Base-by-base conservation (phyloP, 2,888 invertebrate genomes). In the Agelastica alni region DNA sequence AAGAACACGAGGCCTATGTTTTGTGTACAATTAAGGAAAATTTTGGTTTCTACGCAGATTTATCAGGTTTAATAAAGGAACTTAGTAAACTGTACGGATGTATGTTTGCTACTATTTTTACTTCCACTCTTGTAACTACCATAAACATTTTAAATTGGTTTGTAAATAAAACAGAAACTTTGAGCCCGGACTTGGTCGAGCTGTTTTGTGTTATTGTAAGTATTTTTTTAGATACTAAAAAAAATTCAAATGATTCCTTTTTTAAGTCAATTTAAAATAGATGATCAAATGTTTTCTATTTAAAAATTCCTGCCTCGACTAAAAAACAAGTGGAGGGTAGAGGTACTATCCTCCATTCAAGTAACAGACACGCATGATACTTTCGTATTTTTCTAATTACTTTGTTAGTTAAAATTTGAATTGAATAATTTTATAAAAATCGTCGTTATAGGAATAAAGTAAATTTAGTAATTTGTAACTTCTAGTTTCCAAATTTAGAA, bases 81-180 rank as follows among this genome's bases (percentile, higher is more conserved):
- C 10, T 37, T 30, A 37, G 26, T 18, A 30, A 30, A 7, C n/a
- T 51, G 18, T 51, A 36, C 30, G 51, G 44, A 17, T 51, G 51
- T 34, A 43, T 13, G 0, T 16, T 51, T n/a, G 2, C 30, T 3
- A 9, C 30, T 4, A 18, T 36, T 36, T 37, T 37, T 10, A 14
- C 16, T 14, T 30, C 18, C 17, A 37, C 37, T 2, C 5, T 51
- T 1, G 5, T 28, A 18, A 43, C 22, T 17, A 34, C 13, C 2
- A 16, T 51, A 3, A 30, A 44, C 28, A 20, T 14, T 14, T 10
- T 51, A 4, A 51, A 51, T 44, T 43, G 32, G 20, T 51, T 28
- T 16, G 18, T 51, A 6, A 34, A 44, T 37, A 36, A 37, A 2
- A 22, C 16, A 20, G 22, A 20, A 5, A n/a, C 34, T 7, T n/a